Conservation (phyloP, 2,113 vertebrate genomes). For the Aix galericulata region DNA sequence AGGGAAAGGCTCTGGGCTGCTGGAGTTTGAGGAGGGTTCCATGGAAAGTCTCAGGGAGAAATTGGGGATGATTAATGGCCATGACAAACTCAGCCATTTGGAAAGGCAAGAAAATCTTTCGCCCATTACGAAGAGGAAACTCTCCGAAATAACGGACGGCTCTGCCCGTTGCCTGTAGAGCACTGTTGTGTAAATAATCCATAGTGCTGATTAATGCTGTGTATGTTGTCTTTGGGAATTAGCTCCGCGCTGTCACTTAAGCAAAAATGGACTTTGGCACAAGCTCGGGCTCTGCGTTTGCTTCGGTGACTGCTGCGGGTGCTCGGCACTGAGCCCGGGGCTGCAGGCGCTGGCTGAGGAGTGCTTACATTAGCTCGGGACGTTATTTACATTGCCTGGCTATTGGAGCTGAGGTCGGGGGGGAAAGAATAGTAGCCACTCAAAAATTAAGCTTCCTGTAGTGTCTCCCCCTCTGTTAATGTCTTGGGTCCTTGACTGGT, state of each 20-base stretch:
- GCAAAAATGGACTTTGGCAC: not conserved
- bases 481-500: not conserved
- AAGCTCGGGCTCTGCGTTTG: not conserved
- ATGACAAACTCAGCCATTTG: not conserved
- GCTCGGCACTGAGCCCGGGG: fast-evolving
- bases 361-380: not conserved
- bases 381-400: fast-evolving
- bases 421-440: not conserved
- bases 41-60: not conserved
- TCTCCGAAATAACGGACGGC: not conserved
- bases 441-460: not conserved
- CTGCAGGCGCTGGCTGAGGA: not conserved
- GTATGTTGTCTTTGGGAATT: not conserved
- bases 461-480: not conserved
- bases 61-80: not conserved
- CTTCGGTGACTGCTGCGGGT: not conserved
- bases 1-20: not conserved
- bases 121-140: not conserved
- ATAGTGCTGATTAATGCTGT: not conserved
- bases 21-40: not conserved
- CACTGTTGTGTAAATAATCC: not conserved
- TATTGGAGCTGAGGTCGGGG: not conserved
- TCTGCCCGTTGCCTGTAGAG: not conserved
- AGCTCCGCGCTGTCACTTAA: not conserved
- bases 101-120: not conserved